Percentiles rank a stretch among this genome's conserved stretches.
Evolutionary conservation across 2,888 invertebrate species (phyloP).

Genomic region (Nephrotoma appendiculata): DNA sequence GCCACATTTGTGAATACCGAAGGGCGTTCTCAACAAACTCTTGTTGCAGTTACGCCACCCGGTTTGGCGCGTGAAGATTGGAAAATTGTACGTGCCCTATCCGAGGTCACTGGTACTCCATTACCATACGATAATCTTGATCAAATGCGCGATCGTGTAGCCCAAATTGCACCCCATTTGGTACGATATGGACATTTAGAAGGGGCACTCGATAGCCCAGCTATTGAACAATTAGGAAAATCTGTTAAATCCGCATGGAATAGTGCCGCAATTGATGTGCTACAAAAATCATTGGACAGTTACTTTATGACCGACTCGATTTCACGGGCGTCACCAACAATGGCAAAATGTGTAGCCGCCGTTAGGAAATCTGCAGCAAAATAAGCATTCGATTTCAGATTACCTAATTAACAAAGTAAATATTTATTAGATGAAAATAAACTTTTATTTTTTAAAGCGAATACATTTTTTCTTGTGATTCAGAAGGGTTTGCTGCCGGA

Average conservation of each 20-base stretch:
- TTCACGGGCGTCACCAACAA: conserved; percentile 91
- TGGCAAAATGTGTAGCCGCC: conserved; percentile 96
- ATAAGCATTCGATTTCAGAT: not conserved
- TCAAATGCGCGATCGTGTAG: conserved; percentile 67
- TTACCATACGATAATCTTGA: conserved; percentile 79
- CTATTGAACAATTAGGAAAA: conserved; percentile 59
- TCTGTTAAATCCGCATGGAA: conserved; percentile 35
- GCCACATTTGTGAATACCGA: conserved; percentile 97
- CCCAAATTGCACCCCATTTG: conserved; percentile 79
- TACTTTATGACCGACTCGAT: conserved; percentile 94
- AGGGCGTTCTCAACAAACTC: conserved; percentile 86
- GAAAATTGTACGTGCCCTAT: conserved; percentile 94
- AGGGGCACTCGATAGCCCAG: conserved; percentile 67
- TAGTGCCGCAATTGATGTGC: conserved; percentile 48
- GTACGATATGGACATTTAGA: conserved; percentile 73
- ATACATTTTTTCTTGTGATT: not conserved
- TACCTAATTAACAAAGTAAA: not conserved
- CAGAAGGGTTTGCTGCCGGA: not conserved
- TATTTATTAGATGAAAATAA: not conserved
- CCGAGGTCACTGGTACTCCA: conserved; percentile 61
- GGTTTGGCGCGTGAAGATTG: conserved; percentile 92
- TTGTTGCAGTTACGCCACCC: conserved; percentile 76
- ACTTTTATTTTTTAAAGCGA: not conserved
- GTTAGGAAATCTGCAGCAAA: conserved; percentile 43
- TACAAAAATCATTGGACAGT: conserved; percentile 64